phyloP scores from a whole-genome alignment of 2,888 invertebrate genomes.

The Gisinianus flammeolus region DNA sequence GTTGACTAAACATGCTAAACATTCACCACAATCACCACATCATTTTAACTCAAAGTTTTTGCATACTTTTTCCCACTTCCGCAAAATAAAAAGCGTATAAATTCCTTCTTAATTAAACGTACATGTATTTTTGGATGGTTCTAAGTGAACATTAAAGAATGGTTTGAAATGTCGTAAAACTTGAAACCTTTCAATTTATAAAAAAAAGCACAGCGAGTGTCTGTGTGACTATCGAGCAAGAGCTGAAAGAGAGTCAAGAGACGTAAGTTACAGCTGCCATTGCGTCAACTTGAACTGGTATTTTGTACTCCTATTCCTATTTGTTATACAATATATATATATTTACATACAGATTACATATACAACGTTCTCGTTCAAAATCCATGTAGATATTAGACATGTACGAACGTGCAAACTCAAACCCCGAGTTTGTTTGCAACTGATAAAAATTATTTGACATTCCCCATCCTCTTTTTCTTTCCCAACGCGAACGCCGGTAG shows the following conservation, averaged over 20 bases:
- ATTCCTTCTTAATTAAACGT: neutral
- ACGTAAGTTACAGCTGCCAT: constrained; percentile 7
- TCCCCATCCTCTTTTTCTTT: constrained; percentile 24
- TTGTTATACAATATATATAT: too few relatives aligned
- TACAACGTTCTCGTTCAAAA: too few relatives aligned
- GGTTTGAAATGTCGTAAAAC: neutral
- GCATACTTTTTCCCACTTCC: neutral
- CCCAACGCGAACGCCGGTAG: neutral
- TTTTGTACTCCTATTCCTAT: too few relatives aligned
- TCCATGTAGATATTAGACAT: neutral
- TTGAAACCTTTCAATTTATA: neutral
- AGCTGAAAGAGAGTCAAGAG: neutral
- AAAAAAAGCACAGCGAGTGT: neutral
- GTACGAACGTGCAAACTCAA: neutral
- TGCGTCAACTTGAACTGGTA: neutral
- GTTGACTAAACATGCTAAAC: neutral
- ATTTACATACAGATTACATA: too few relatives aligned
- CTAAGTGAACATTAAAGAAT: neutral
- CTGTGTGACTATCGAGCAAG: neutral
- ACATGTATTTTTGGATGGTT: constrained; percentile 2
- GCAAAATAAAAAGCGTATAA: neutral
- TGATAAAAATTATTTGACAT: constrained; percentile 35
- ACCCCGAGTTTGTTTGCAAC: neutral
- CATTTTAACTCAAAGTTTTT: neutral
- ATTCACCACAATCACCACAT: neutral